phyloP scores from a whole-genome alignment of 92 coral and sea anemone genomes.

The Actinernus sp. region DNA sequence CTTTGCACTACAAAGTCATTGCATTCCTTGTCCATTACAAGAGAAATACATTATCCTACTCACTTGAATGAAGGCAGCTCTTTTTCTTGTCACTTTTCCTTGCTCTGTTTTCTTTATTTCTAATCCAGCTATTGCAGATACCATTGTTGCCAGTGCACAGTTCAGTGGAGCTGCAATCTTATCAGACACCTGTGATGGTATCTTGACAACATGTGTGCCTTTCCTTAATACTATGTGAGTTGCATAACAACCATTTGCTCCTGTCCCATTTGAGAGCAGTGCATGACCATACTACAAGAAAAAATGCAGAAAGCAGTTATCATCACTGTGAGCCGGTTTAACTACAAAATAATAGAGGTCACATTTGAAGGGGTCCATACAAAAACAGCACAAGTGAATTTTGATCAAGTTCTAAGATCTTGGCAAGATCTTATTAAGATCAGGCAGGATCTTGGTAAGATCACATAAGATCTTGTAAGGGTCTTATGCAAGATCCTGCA shows the following conservation, averaged over 20 bases:
- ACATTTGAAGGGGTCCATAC: too few species aligned
- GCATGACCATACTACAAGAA: conserved; percentile 87
- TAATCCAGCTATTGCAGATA: conserved; percentile 75
- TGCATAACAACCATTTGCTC: conserved; percentile 95
- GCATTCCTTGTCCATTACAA: too few species aligned
- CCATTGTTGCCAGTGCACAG: conserved; percentile 98
- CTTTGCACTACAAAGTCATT: too few species aligned
- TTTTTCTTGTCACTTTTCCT: conserved; percentile 31
- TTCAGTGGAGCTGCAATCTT: conserved; percentile 87
- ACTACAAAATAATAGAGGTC: too few species aligned
- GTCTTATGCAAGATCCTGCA: too few species aligned
- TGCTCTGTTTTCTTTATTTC: conserved; percentile 14
- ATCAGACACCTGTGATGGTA: conserved; percentile 75
- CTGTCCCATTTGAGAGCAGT: conserved; percentile 62
- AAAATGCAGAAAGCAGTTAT: not conserved
- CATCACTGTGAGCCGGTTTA: too few species aligned
- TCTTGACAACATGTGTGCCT: conserved; percentile 89
- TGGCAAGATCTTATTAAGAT: too few species aligned
- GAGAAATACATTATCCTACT: not conserved
- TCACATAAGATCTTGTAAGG: too few species aligned
- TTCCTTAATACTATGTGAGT: conserved; percentile 84
- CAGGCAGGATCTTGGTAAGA: too few species aligned
- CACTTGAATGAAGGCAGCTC: conserved; percentile 88
- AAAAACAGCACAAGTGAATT: too few species aligned
- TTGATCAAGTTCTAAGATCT: too few species aligned